Evolutionary conservation across 1,140 invertebrate species (phyloP).

Genomic region (Rhynchophorus ferrugineus): DNA sequence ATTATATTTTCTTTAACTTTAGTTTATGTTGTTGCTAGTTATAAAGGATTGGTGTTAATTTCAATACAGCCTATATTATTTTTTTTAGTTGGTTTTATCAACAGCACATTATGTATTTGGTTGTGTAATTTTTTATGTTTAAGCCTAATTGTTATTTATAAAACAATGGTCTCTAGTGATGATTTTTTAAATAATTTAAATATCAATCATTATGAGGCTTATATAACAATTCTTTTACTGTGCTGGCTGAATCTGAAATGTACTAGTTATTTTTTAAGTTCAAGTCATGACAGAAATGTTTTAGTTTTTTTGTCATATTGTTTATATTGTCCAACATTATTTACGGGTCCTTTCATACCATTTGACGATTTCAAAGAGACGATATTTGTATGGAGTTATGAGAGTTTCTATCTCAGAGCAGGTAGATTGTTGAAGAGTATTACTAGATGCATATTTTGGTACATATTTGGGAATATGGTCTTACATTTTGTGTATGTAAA

Average conservation of each 20-base stretch:
- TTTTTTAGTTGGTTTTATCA: conserved; percentile 13
- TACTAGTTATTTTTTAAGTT: conserved; percentile 32
- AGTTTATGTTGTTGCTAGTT: conserved; percentile 17
- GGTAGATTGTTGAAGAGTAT: conserved; percentile 46
- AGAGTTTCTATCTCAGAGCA: conserved; percentile 39
- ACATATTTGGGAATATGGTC: conserved; percentile 58
- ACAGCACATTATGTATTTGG: conserved; percentile 25
- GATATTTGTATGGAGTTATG: conserved; percentile 17
- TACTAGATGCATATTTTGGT: conserved; percentile 62
- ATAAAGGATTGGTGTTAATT: conserved; percentile 18
- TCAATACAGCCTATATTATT: conserved; percentile 32
- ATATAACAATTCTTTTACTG: conserved; percentile 27
- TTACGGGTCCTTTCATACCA: conserved; percentile 70
- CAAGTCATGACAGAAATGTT: conserved; percentile 11
- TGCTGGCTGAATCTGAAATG: conserved; percentile 38
- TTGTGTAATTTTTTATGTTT: conserved; percentile 21
- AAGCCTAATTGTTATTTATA: conserved; percentile 23
- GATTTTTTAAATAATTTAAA: conserved; percentile 13
- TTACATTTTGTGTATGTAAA: conserved; percentile 76
- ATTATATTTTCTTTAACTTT: conserved; percentile 24
- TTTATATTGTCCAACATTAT: conserved; percentile 73
- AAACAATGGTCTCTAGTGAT: conserved; percentile 18
- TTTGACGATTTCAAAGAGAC: conserved; percentile 57
- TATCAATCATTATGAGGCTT: conserved; percentile 23
- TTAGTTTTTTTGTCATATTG: conserved; percentile 59